Evolutionary conservation across 2,888 invertebrate species (phyloP), one percentile per base, ranked within the genome.

Genomic region (Amorpha juglandis): DNA sequence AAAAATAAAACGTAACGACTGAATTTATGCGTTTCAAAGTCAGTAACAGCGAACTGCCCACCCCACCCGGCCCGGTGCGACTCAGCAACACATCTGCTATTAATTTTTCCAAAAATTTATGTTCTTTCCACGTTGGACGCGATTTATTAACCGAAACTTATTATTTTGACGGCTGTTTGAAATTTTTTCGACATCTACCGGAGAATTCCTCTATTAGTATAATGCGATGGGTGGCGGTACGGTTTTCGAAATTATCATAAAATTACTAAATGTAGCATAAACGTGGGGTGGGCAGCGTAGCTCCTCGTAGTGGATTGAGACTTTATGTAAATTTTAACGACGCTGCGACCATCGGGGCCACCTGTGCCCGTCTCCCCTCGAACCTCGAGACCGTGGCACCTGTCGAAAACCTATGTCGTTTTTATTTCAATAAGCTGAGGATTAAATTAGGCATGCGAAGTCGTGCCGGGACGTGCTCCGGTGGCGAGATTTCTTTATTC

Each of bases 261-360:
- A 93, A 93, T 93, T 93, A 93, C 93, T 93, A 93, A 93, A 93
- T 93, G 93, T 93, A 92, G 93, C 93, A 92, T 93, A 88, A 92
- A 91, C 89, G 91, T 88, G 88, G 92, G 92, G 92, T 87, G 91
- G 92, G 86, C 90, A 89, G 89, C 84, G 84, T 81, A 82, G 86
- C 86, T 82, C 87, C 89, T 78, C 89, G 89, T 82, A 83, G 90
- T 88, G 92, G 92, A 93, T 93, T 92, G 92, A 93, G 93, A 93
- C 93, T 92, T 93, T 93, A 93, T 93, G 93, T 93, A 93, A 93
- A 93, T 93, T 92, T 92, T 93, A 93, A 93, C 93, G 93, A 92
- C 91, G 90, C 90, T 86, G 92, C 92, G 93, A 92, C 93, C 93
- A 93, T 93, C 92, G 93, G 78, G 82, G 85, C 84, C 93, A 93